A percentile compares a stretch with the other conserved stretches of the same genome.
Conservation (phyloP, 2,888 invertebrate genomes). For the Phengaris alcon region DNA sequence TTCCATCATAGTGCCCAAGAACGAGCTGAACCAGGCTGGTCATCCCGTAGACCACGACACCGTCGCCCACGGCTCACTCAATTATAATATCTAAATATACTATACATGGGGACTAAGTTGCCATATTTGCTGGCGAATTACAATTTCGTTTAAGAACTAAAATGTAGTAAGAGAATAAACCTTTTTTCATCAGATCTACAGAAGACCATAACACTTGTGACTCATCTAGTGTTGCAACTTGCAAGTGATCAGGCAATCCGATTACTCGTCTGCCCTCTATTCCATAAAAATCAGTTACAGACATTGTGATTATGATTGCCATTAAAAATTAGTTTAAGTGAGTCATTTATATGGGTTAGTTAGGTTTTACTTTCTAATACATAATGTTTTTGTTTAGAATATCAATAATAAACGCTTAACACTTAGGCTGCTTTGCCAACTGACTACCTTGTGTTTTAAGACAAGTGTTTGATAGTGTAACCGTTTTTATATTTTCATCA, state of each 20-base stretch:
- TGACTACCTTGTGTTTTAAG: conserved; percentile 10
- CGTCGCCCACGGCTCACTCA: conserved; percentile 44
- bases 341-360: conserved; percentile 37
- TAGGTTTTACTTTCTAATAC: conserved; percentile 8
- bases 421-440: background rate
- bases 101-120: background rate
- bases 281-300: conserved; percentile 33
- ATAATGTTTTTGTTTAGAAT: conserved; percentile 5
- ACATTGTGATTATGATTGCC: conserved; percentile 56
- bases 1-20: conserved; percentile 68
- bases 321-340: conserved; percentile 57
- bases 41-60: conserved; percentile 57
- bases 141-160: background rate
- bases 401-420: background rate
- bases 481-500: conserved; percentile 19
- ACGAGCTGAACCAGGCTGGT: conserved; percentile 47
- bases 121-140: background rate
- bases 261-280: background rate
- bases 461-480: conserved; percentile 41
- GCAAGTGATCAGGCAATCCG: background rate
- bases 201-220: no score
- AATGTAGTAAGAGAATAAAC: background rate
- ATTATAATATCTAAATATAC: conserved; percentile 34
- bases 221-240: no score
- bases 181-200: background rate